Evolutionary conservation across 2,888 invertebrate species (phyloP).

Genomic region (Scotopteryx bipunctaria): DNA sequence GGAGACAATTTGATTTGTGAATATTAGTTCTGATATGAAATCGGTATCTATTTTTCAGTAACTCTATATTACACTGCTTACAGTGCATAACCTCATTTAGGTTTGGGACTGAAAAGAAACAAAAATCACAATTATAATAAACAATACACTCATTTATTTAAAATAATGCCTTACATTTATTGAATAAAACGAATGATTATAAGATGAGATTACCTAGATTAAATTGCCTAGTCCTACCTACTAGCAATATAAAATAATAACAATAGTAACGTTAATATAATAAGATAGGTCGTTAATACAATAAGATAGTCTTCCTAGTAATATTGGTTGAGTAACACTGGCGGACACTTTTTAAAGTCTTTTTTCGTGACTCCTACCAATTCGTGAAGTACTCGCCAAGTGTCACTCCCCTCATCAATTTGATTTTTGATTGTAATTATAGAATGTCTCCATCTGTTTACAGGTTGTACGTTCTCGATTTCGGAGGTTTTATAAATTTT

Average conservation of each 20-base stretch:
- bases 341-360: background rate
- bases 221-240: no score
- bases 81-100: background rate
- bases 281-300: no score
- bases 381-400: background rate
- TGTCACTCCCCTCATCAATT: background rate
- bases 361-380: background rate
- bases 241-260: background rate
- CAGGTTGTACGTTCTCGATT: background rate
- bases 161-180: no score
- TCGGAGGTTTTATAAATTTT: background rate
- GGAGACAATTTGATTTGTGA: conserved; percentile 1
- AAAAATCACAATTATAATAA: no score
- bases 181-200: no score
- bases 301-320: no score
- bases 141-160: no score
- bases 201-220: no score
- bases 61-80: background rate
- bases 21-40: conserved; percentile 2
- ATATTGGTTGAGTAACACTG: no score
- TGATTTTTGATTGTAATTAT: background rate
- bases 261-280: no score
- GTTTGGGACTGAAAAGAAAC: background rate
- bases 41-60: background rate
- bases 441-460: background rate